phyloP scores from a whole-genome alignment of 2,797 vertebrate genomes.

The Chaenodraco wilsoni region DNA sequence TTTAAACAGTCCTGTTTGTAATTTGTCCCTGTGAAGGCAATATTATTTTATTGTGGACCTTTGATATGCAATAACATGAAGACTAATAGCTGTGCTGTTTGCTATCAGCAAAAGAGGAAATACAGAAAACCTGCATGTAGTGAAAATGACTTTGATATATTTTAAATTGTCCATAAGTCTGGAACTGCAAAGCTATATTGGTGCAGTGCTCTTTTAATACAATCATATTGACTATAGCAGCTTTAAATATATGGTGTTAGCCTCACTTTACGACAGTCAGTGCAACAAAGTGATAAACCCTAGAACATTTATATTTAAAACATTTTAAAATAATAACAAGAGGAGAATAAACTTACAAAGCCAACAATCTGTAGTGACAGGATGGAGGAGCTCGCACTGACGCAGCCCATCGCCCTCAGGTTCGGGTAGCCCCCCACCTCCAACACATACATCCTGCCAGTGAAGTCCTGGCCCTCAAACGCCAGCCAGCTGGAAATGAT shows the following conservation, averaged over 20 bases:
- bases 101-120: no score
- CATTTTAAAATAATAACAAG: not conserved
- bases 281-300: not conserved
- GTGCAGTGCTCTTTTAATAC: not conserved
- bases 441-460: constrained; percentile 89
- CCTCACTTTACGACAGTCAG: not conserved
- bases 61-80: no score
- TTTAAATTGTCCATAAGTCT: no score
- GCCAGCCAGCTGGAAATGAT: constrained; percentile 86
- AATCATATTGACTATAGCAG: not conserved
- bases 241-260: not conserved
- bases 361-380: constrained; percentile 87
- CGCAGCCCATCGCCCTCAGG: constrained; percentile 89
- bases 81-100: no score
- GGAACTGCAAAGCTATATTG: not conserved
- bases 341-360: constrained; percentile 85
- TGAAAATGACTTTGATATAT: no score
- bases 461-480: constrained; percentile 87
- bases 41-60: no score
- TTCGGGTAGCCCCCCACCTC: constrained; percentile 91
- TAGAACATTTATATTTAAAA: no score
- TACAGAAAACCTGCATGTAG: no score
- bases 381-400: constrained; percentile 74
- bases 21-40: no score
- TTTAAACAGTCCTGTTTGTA: no score